Evolutionary conservation across 2,888 invertebrate species (phyloP), one percentile per base, ranked within the genome.

Genomic region (Scrobipalpa atriplicella): DNA sequence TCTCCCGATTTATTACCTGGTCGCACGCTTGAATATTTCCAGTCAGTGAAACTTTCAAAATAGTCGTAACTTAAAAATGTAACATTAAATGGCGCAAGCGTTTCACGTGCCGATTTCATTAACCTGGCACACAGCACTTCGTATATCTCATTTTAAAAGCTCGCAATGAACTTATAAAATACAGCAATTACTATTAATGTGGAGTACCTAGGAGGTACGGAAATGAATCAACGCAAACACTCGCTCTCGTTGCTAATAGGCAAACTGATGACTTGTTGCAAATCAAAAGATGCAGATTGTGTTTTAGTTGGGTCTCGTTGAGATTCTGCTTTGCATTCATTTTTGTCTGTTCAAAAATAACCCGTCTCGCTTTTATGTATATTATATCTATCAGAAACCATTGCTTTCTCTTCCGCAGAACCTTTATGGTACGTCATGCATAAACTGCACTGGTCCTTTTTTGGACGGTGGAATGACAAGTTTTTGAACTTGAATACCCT

Each of bases 391-490:
- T 64, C 64, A 39, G 56, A 41, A 41, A 64, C 38, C 56, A 41
- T 64, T n/a, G 19, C 52, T 64, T 56, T 64, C 19, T 39, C 64
- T 56, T 64, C 64, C 16, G 38, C 52, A 38, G 29, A 56, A 16
- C 64, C 64, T 11, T 52, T 64, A 66, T 47, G 29, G 61, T 66
- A 61, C 47, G 66, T 60, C 61, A 66, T 60, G 51, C 66, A 66
- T 51, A 66, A 38, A 51, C 66, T 66, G 58, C 66, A 66, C 60
- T 66, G 66, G 60, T 66, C 66, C 38, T 66, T 66, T 61, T 66
- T 66, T 16, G 65, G 51, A n/a, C 64, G 66, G 67, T 69, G 62
- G 67, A 70, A 71, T 56, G 47, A 58, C 52, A 66, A 63, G 54
- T 62, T 56, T 63, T 56, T 66, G 56, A 18, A 36, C 43, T 66